phyloP scores from a whole-genome alignment of 1,140 invertebrate genomes.

The Marisa cornuarietis region DNA sequence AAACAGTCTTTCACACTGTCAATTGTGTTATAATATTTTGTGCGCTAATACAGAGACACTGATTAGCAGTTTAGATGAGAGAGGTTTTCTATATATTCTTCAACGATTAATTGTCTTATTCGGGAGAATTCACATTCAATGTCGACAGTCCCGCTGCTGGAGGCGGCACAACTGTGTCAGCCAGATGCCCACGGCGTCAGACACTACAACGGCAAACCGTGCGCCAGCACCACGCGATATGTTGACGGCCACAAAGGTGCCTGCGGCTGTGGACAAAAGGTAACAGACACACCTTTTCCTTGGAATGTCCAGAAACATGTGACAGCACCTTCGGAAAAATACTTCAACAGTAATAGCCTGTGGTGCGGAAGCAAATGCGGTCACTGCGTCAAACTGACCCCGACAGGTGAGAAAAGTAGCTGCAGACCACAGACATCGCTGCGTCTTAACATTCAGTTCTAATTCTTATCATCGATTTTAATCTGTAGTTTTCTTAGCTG shows the following conservation, averaged over 20 bases:
- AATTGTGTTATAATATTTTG: neutral
- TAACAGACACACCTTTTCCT: neutral
- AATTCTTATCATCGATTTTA: too few species aligned
- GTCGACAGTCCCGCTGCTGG: neutral
- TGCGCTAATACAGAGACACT: neutral
- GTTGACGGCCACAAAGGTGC: constrained; percentile 40
- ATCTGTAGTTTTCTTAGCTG: too few species aligned
- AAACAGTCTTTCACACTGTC: neutral
- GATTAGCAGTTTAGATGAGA: neutral
- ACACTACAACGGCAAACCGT: constrained; percentile 41
- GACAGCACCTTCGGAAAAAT: constrained; percentile 26
- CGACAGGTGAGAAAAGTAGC: constrained; percentile 26
- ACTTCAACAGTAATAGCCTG: constrained; percentile 16
- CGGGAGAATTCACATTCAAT: neutral
- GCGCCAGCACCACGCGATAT: constrained; percentile 44
- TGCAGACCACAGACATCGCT: neutral
- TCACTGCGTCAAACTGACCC: constrained; percentile 35
- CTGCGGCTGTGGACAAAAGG: constrained; percentile 36
- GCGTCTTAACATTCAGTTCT: too few species aligned
- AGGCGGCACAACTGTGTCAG: constrained; percentile 29
- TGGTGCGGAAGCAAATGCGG: constrained; percentile 39
- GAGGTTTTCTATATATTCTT: neutral
- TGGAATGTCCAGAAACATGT: constrained; percentile 30
- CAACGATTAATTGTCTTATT: neutral
- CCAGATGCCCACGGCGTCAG: constrained; percentile 13